Conservation (phyloP, 1,140 invertebrate species). For the Coptotermes formosanus region DNA sequence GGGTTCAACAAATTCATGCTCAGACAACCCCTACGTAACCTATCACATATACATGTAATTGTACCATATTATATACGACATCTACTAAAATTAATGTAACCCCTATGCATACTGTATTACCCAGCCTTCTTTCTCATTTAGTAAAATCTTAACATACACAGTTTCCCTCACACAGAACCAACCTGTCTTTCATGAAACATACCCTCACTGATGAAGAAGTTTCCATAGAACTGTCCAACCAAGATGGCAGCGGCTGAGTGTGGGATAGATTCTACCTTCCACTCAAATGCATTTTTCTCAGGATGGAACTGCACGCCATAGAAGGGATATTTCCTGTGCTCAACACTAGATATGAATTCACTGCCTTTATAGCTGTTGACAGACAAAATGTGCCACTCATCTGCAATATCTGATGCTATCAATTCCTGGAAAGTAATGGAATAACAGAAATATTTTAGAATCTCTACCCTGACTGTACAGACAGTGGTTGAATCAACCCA, state of each 20-base stretch:
- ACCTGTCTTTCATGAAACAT: background rate
- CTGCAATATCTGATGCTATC: background rate
- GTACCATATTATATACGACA: too few species aligned
- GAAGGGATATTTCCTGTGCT: conserved; percentile 60
- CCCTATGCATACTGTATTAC: too few species aligned
- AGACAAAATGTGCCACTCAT: background rate
- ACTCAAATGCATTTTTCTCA: conserved; percentile 85
- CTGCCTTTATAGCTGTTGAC: background rate
- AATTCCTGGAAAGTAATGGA: background rate
- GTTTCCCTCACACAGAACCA: too few species aligned
- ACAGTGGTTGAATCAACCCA: too few species aligned
- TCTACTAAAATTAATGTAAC: too few species aligned
- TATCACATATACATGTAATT: too few species aligned
- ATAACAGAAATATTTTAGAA: too few species aligned
- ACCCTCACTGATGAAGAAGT: conserved; percentile 79
- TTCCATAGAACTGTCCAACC: conserved; percentile 73
- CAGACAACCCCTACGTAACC: too few species aligned
- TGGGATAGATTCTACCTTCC: conserved; percentile 56
- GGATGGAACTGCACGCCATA: conserved; percentile 90
- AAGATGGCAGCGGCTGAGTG: conserved; percentile 63
- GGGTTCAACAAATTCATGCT: too few species aligned
- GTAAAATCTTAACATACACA: too few species aligned
- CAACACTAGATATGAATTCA: conserved; percentile 49
- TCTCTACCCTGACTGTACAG: too few species aligned
- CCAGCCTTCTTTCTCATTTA: too few species aligned